Percentiles rank a stretch among this genome's conserved stretches.
These are phyloP conservation scores for Gobio occitaniae DNA, from an alignment of 2,797 vertebrate genomes.

Conservation along the genomic window DNA sequence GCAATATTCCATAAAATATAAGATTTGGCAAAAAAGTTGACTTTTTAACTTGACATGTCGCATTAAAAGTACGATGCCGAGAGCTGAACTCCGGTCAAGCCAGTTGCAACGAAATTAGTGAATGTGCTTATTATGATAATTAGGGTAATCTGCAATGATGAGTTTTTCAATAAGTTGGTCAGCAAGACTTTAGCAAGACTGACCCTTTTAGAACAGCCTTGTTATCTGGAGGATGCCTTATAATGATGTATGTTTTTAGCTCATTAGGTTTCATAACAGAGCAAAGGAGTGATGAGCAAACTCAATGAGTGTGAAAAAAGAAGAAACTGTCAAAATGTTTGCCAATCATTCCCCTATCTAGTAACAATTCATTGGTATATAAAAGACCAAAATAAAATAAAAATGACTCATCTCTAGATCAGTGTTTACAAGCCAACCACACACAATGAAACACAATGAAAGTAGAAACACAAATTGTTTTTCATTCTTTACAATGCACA, in stretches of 20 bases:
- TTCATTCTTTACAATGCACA: not conserved
- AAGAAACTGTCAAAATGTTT: not conserved
- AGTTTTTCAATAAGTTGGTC: not conserved
- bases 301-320: not conserved
- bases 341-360: not conserved
- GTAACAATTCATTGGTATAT: not conserved
- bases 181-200: not conserved
- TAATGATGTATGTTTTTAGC: not conserved
- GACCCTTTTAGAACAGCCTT: not conserved
- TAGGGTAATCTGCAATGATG: not conserved
- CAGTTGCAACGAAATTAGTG: not conserved
- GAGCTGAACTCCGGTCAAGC: not conserved
- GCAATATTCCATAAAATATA: too few species aligned
- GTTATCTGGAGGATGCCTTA: not conserved
- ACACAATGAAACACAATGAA: not conserved
- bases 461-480: not conserved
- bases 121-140: not conserved
- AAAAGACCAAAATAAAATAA: not conserved
- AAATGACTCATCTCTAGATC: not conserved
- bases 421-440: constrained; percentile 11
- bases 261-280: not conserved
- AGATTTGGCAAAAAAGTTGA: too few species aligned
- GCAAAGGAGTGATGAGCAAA: not conserved
- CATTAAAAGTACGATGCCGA: not conserved
- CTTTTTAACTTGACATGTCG: not conserved